Percentiles rank a stretch among this genome's conserved stretches.
These are phyloP conservation scores for Muscicapa striata DNA, from an alignment of 2,797 vertebrate species.

Conservation along the genomic window DNA sequence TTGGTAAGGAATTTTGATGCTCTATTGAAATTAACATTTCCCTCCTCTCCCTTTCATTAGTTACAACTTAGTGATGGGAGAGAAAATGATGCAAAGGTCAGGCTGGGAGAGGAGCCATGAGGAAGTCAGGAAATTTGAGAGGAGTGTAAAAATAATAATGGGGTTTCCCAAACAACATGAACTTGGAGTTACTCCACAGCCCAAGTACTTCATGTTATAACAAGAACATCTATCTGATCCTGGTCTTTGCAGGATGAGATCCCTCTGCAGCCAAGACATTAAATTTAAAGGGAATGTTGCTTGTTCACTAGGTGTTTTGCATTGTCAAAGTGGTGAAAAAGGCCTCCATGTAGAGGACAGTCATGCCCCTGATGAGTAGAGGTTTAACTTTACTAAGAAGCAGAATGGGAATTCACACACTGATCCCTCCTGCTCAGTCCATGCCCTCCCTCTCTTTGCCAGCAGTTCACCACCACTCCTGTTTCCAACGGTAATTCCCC, in stretches of 20 bases:
- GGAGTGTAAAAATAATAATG: background rate
- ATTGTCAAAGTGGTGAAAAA: background rate
- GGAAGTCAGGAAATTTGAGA: conserved; percentile 29
- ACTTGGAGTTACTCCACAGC: background rate
- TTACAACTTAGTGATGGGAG: background rate
- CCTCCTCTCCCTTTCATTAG: background rate
- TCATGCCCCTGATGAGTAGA: background rate
- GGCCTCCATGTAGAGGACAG: background rate
- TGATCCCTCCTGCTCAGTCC: background rate
- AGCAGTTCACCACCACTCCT: background rate
- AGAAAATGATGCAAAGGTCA: conserved; percentile 3
- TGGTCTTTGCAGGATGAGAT: background rate
- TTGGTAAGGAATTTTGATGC: background rate
- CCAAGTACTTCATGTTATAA: background rate
- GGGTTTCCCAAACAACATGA: conserved; percentile 27
- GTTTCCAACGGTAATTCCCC: background rate
- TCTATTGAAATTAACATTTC: background rate
- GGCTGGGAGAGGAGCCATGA: background rate
- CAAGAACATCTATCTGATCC: background rate
- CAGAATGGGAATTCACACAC: background rate
- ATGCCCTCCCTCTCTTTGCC: background rate
- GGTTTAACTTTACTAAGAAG: background rate
- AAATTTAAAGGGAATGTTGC: background rate
- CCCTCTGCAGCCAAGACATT: background rate
- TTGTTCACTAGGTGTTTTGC: background rate